Evolutionary conservation across 2,797 vertebrate genomes (phyloP), one percentile per base, ranked within the genome.

Genomic region (Alcedo atthis): DNA sequence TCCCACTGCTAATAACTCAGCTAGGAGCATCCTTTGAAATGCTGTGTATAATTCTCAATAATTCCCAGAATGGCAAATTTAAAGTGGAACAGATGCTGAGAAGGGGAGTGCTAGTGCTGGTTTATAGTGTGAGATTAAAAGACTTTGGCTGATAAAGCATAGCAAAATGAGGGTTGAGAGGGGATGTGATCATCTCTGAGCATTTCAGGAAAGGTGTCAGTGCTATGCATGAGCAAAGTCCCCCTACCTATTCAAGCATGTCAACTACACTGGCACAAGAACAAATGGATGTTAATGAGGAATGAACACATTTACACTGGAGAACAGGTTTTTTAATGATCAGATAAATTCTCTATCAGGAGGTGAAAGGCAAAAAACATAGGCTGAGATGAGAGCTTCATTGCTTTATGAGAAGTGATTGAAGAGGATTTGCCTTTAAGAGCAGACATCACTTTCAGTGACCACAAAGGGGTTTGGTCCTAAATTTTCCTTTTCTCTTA

Each of bases 251-350:
- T 74, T 90, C 32, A n/a, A 87, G 45, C 2, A 1, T 92, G 58
- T 82, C 89, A 89, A 68, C 68, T 42, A 7, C n/a, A 21, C 35
- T 76, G 75, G 81, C 63, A 73, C 45, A 82, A 77, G 89, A 87
- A 90, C 90, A 92, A 87, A 90, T 64, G 49, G 30, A 13, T 84
- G 66, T 87, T 94, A 85, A 90, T 90, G 68, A 92, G 86, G 81
- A 93, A 77, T 24, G 42, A 89, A 87, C 26, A 35, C 45, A 10
- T 92, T 87, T 74, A 61, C 53, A 19, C 64, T 49, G 54, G 40
- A 11, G 3, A 88, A 54, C 9, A 58, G 21, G 4, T n/a, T 42
- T 71, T 94, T 79, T 75, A 87, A 85, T 15, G 42, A 71, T 68
- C 68, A 80, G 54, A 82, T 87, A 89, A 82, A 24, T 30, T 15